Base-by-base conservation (phyloP, 1,140 invertebrate genomes). In the Drosophila leontia region DNA sequence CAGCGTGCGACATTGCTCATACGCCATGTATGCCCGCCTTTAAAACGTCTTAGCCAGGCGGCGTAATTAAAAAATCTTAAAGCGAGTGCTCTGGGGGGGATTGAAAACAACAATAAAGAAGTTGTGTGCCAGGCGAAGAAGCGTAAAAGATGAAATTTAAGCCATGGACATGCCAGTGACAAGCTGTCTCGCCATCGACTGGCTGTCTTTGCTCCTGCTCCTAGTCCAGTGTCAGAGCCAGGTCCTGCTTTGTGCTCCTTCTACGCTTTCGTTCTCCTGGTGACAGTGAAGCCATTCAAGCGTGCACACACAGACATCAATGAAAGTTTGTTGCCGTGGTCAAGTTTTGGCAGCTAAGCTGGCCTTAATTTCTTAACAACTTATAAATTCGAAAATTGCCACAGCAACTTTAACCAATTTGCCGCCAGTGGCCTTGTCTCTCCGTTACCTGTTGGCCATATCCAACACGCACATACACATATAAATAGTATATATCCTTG, bases 61-160 rank as follows among this genome's bases (percentile, higher is more conserved):
- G 47, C 48, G 56, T 77, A 77, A 77, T 77, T 77, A 77, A 77
- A 77, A 65, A 75, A 68, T 50, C 42, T 77, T 55, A 77, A 77
- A 55, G 56, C 42, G 4, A 45, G 29, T 50, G 41, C 45, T 26
- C n/a, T 9, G 7, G 17, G 15, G 29, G 17, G 11, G 26, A 29
- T 15, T 15, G 68, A 29, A 23, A 50, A 8, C 35, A 48, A 29
- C 51, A 70, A 59, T 58, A 70, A 70, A 19, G 37, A 71, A 71
- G 35, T 41, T 70, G 68, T 26, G 53, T 51, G 67, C 7, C 50
- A 3, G 23, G 61, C 29, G 17, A 32, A 41, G 35, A 17, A 67
- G 53, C 53, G 19, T 50, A 15, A 72, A 71, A 58, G 67, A 50
- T 71, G 69, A 72, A 72, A 72, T 72, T 71, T 50, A 72, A 72